Evolutionary conservation across 2,888 invertebrate genomes (phyloP), one percentile per base, ranked within the genome.

Genomic region (Ashinkailepas kermadecensis): DNA sequence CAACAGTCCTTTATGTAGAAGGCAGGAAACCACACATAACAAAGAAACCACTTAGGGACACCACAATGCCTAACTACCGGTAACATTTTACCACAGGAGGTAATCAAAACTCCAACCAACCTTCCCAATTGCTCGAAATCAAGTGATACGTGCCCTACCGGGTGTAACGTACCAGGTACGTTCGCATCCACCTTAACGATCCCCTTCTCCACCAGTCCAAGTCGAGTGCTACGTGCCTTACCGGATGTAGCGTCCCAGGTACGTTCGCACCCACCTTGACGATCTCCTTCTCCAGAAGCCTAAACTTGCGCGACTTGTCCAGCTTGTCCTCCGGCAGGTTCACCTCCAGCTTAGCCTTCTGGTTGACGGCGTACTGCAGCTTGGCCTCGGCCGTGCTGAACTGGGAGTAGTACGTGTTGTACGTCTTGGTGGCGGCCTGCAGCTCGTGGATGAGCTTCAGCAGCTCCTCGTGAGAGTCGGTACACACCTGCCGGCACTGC

Each of bases 381-480:
- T 96, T 96, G 84, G 92, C 91, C 87, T 96, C 96, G 3, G 95
- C 94, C 86, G 93, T 93, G 86, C 94, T 91, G 88, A 94, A 93
- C 87, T 95, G 95, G 23, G 92, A 91, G 86, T 95, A 94, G 88
- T 95, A 95, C 82, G 93, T 91, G 86, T 96, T 95, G 90, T 96
- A 97, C 85, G 95, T 95, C 90, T 97, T 97, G 93, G 95, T 95
- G 80, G 95, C 94, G 85, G 93, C 93, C 87, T 96, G 95, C 83
- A 97, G 91, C 88, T 97, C 97, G 86, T 93, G 95, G 84, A 97
- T 90, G 83, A 96, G 96, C 85, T 95, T 92, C 85, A 95, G 90
- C 86, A 97, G 93, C 89, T 97, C 97, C 88, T 96, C 96, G 89
- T 98, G 97, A 78, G 95, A 95, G 89, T 95, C 95, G 85, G 92